A percentile compares a stretch with the other conserved stretches of the same genome.
phyloP scores from a whole-genome alignment of 92 coral and sea anemone species.

The Diadumene lineata region DNA sequence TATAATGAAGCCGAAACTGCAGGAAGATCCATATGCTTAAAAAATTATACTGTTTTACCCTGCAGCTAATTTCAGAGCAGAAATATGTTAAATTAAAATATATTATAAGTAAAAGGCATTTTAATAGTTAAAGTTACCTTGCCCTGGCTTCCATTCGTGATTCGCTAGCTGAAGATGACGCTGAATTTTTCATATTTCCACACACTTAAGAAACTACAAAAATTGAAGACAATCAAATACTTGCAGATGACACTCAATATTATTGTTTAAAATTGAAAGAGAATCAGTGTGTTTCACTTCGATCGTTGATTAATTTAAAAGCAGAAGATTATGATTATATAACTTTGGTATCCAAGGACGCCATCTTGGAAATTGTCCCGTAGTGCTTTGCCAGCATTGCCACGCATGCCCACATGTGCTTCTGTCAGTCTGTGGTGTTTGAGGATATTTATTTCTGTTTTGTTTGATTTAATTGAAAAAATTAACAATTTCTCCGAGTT shows the following conservation, averaged over 20 bases:
- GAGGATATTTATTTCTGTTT: neutral
- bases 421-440: neutral
- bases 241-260: neutral
- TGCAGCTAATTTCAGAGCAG: too few relatives aligned
- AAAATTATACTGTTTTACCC: too few relatives aligned
- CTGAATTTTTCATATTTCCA: slow-evolving; percentile 2
- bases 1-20: too few relatives aligned
- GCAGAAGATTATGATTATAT: too few relatives aligned
- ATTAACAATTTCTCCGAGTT: neutral
- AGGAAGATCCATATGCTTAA: too few relatives aligned
- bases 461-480: neutral
- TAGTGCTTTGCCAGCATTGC: neutral
- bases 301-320: too few relatives aligned
- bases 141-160: slow-evolving; percentile 73
- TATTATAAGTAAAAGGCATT: too few relatives aligned
- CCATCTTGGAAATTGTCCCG: slow-evolving; percentile 15
- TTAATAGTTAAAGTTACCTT: too few relatives aligned
- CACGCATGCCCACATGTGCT: slow-evolving; percentile 35
- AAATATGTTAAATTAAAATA: too few relatives aligned
- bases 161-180: slow-evolving; percentile 67
- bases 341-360: slow-evolving; percentile 11
- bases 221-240: neutral
- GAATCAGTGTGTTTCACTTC: too few relatives aligned
- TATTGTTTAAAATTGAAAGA: too few relatives aligned
- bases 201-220: neutral